Evolutionary conservation across 2,888 invertebrate genomes (phyloP).

Genomic region (Pediacus dermestoides): DNA sequence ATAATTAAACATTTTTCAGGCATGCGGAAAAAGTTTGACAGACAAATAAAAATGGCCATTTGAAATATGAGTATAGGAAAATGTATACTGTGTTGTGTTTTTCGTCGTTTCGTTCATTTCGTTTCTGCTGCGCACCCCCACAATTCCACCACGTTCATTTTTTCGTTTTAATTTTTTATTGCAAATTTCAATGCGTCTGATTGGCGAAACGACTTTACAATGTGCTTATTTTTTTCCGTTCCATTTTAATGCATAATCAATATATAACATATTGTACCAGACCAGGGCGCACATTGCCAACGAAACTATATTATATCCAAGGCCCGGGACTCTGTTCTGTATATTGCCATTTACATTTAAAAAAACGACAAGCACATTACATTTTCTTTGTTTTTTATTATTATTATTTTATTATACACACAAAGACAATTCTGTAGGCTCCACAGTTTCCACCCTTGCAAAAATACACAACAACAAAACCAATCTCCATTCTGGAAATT

Average conservation of each 20-base stretch:
- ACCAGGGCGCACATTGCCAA: too few species aligned
- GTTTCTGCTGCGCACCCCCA: conserved; percentile 6
- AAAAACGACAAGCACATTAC: conserved; percentile 13
- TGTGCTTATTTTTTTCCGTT: conserved; percentile 45
- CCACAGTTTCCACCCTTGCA: too few species aligned
- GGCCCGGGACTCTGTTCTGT: too few species aligned
- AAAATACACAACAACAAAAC: too few species aligned
- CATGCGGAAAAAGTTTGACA: conserved; percentile 53
- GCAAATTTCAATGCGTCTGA: conserved; percentile 45
- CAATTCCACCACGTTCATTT: conserved; percentile 9
- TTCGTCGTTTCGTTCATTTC: conserved; percentile 30
- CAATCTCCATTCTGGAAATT: too few species aligned
- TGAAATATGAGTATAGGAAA: conserved; percentile 50
- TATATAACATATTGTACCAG: conserved; percentile 44
- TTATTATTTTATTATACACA: too few species aligned
- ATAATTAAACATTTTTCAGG: conserved; percentile 54
- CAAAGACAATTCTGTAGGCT: too few species aligned
- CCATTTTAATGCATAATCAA: conserved; percentile 46
- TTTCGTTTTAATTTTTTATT: conserved; percentile 38
- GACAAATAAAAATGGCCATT: conserved; percentile 53
- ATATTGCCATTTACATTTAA: conserved; percentile 17
- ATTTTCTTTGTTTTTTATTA: conserved; percentile 11
- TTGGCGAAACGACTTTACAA: conserved; percentile 47
- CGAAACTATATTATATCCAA: conserved; percentile 17
- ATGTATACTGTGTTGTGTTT: conserved; percentile 30